Conservation (phyloP, 2,797 vertebrate species). For the Manis javanica region DNA sequence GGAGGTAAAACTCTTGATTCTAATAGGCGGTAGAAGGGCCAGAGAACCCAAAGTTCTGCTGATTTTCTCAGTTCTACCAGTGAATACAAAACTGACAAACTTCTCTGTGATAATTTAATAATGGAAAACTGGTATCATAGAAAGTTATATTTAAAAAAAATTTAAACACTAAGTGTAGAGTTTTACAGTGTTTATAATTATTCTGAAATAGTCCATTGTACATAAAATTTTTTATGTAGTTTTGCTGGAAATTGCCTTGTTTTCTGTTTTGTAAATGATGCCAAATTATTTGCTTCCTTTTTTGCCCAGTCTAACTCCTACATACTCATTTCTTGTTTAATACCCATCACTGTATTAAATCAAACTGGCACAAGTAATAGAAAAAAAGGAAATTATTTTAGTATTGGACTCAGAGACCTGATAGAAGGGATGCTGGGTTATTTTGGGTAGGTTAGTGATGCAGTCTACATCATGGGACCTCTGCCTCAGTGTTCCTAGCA, state of each 20-base stretch:
- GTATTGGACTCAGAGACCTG: background rate
- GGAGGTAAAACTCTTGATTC: background rate
- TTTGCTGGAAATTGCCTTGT: background rate
- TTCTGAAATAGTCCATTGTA: background rate
- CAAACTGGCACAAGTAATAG: background rate
- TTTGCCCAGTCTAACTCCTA: background rate
- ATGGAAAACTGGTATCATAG: background rate
- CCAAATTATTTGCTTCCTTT: background rate
- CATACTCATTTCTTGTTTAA: background rate
- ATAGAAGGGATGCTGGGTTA: background rate
- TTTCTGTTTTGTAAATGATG: constrained; percentile 25
- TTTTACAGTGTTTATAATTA: background rate
- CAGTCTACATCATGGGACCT: background rate
- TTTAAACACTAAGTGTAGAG: background rate
- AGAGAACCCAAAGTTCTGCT: background rate
- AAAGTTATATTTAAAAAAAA: background rate
- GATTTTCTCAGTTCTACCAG: background rate
- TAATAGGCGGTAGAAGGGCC: background rate
- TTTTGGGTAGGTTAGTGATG: background rate
- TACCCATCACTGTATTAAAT: background rate
- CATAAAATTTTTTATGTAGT: too few species aligned
- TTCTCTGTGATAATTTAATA: background rate
- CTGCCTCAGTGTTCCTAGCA: background rate
- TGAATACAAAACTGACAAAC: background rate
- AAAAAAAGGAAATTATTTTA: background rate